Evolutionary conservation across 2,113 vertebrate genomes (phyloP), one percentile per base, ranked within the genome.

Genomic region (Phodopus roborovskii): DNA sequence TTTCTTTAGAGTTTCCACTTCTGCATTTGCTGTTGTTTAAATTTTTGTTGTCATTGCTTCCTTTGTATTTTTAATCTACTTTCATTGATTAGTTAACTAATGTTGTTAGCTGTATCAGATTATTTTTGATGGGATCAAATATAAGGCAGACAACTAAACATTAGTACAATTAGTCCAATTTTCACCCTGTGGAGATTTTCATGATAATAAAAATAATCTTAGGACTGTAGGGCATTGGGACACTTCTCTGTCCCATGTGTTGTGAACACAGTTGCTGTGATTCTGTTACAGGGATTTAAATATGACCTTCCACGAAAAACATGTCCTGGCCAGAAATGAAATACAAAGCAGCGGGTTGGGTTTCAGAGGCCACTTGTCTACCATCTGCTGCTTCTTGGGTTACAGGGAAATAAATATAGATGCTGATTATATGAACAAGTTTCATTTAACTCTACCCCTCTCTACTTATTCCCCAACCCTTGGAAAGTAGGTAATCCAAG

Each of bases 391-490:
- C 97, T 90, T 92, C 97, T 97, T 86, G 12, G 88, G 91, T 96
- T 92, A 90, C 95, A 30, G 92, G 19, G 82, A 90, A 93, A 73
- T 94, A 97, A 97, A 97, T 96, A 97, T 91, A 97, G 95, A 92
- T 60, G 81, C 30, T 77, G 91, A 62, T 62, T 33, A 66, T 50
- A 66, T 15, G 91, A 88, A 68, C 92, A 85, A 39, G 12, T 12
- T 83, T 82, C 71, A 22, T 53, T 91, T 92, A 75, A 58, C 87
- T 82, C 30, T 26, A 88, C 48, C 90, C 50, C 1, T 92, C 84
- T 84, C 85, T 53, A 17, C 79, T 92, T 84, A 28, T 7, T 79
- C 62, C 79, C 94, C 75, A 56, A 74, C 50, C 50, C 39, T 75
- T 45, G 62, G 94, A 68, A 82, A 81, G 15, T 16, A 50, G 53